Conservation (phyloP, 2,888 invertebrate genomes). For the Lycia hirtaria region DNA sequence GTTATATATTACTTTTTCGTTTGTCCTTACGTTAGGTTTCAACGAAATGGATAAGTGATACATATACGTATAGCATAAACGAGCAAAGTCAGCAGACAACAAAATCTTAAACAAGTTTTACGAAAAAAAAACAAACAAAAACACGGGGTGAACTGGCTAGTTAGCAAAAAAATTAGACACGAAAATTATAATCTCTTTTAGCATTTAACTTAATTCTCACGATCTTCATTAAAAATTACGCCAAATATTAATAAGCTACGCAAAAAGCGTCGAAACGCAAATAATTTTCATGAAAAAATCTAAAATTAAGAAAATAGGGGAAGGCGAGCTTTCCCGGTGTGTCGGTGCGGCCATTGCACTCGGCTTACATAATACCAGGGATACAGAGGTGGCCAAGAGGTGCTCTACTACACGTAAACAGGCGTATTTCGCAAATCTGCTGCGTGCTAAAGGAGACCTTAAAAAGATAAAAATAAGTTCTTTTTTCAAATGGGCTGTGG, state of each 20-base stretch:
- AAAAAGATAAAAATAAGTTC: conserved; percentile 55
- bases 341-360: conserved; percentile 81
- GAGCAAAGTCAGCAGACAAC: too few relatives aligned
- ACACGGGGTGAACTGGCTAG: too few relatives aligned
- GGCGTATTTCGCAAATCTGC: conserved; percentile 51
- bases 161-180: too few relatives aligned
- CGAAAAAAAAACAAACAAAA: too few relatives aligned
- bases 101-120: not conserved
- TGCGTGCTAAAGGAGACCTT: conserved; percentile 59
- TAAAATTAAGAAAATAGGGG: conserved; percentile 63
- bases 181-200: conserved; percentile 17
- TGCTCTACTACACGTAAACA: conserved; percentile 52
- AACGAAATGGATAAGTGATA: not conserved
- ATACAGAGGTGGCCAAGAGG: conserved; percentile 75
- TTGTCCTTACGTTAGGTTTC: conserved; percentile 10
- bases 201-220: conserved; percentile 37
- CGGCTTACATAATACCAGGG: conserved; percentile 81
- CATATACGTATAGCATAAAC: not conserved
- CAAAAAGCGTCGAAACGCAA: conserved; percentile 48
- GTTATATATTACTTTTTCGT: conserved; percentile 26
- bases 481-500: conserved; percentile 55
- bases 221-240: conserved; percentile 50
- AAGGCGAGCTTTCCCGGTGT: conserved; percentile 65
- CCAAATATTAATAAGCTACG: conserved; percentile 36
- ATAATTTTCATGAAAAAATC: conserved; percentile 56